Evolutionary conservation across 2,113 vertebrate genomes (phyloP).

Genomic region (Halcyon malimbica): DNA sequence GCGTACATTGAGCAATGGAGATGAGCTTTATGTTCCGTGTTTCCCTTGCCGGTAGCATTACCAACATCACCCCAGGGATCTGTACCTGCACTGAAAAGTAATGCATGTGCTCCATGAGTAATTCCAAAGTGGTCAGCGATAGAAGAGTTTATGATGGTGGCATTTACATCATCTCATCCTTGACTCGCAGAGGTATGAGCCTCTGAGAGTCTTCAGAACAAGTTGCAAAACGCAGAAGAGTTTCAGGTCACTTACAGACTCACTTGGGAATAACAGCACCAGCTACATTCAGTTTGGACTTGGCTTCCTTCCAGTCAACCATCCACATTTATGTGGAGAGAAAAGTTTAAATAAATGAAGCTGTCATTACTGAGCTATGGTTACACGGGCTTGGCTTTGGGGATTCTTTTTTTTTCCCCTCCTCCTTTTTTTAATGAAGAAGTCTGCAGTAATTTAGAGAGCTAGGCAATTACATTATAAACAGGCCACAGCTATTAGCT

Average conservation of each 20-base stretch:
- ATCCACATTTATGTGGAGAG: not conserved
- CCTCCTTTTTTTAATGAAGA: not conserved
- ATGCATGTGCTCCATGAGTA: not conserved
- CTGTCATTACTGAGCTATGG: not conserved
- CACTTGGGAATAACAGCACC: not conserved
- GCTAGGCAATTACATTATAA: constrained; percentile 13
- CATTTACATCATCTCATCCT: not conserved
- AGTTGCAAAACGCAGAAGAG: not conserved
- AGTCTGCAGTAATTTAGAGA: not conserved
- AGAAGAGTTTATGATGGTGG: not conserved
- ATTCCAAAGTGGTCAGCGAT: not conserved
- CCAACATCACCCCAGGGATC: not conserved
- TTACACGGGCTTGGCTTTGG: not conserved
- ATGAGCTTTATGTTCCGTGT: not conserved
- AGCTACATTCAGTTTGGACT: not conserved
- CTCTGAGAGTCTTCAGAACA: not conserved
- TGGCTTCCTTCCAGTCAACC: not conserved
- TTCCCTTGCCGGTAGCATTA: not conserved
- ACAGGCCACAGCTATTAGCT: not conserved
- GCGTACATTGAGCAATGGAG: not conserved
- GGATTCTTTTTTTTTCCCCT: not conserved
- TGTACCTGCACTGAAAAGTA: not conserved
- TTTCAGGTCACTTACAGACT: not conserved
- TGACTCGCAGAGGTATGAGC: not conserved
- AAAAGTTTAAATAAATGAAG: not conserved